Percentiles rank a stretch among this genome's conserved stretches.
phyloP scores from a whole-genome alignment of 2,888 invertebrate species.

The Mythimna lalbum region DNA sequence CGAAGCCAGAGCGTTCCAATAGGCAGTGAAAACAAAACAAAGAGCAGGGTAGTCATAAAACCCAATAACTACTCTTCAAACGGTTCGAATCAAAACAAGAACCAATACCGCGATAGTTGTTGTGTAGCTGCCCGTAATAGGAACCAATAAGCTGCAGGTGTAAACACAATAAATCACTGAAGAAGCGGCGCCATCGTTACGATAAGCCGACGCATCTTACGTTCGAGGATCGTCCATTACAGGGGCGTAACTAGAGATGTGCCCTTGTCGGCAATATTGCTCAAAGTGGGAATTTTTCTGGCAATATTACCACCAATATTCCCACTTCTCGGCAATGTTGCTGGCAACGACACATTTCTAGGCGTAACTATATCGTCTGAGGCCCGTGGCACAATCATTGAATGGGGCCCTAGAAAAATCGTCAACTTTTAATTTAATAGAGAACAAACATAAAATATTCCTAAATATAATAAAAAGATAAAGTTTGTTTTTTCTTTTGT shows the following conservation, averaged over 20 bases:
- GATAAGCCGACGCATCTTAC: slow-evolving; percentile 63
- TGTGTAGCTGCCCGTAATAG: slow-evolving; percentile 42
- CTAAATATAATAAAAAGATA: too few species aligned
- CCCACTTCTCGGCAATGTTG: too few species aligned
- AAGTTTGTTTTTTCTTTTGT: too few species aligned
- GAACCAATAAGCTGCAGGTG: slow-evolving; percentile 59
- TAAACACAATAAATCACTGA: slow-evolving; percentile 61
- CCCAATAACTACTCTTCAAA: slow-evolving; percentile 41
- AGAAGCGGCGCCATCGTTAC: slow-evolving; percentile 53
- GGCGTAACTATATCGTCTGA: too few species aligned
- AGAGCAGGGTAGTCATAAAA: slow-evolving; percentile 29
- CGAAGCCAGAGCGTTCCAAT: background rate
- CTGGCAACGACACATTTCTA: too few species aligned
- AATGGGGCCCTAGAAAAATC: too few species aligned
- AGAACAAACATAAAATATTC: too few species aligned
- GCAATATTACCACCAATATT: too few species aligned
- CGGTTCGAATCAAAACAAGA: slow-evolving; percentile 41
- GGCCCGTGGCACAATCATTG: too few species aligned
- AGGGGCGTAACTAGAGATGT: background rate
- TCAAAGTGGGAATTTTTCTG: too few species aligned
- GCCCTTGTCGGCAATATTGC: too few species aligned
- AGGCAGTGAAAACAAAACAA: slow-evolving; percentile 17
- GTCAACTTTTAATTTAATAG: too few species aligned
- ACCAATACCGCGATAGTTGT: slow-evolving; percentile 47
- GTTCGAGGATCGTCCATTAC: slow-evolving; percentile 54